Conservation (phyloP, 2,888 invertebrate genomes). For the Criorhina ranunculi region DNA sequence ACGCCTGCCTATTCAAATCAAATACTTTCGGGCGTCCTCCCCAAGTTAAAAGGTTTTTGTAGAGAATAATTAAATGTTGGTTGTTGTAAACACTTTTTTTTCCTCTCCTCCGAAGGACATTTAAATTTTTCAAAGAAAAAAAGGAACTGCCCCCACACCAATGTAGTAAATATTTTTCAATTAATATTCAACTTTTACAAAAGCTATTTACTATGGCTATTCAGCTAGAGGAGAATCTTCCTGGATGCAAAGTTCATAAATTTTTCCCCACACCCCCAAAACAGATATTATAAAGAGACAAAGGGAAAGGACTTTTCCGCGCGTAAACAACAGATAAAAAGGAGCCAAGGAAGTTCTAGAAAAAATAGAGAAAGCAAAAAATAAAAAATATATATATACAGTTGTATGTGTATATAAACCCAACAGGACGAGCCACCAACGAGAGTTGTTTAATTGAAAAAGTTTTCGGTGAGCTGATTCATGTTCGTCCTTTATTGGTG, state of each 20-base stretch:
- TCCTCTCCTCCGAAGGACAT: conserved; percentile 31
- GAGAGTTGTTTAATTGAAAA: conserved; percentile 60
- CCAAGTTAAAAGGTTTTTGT: conserved; percentile 31
- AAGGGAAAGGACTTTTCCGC: conserved; percentile 7
- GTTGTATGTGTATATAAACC: neutral
- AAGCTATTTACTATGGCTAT: conserved; percentile 37
- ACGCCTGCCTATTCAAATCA: conserved; percentile 17
- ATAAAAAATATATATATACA: neutral
- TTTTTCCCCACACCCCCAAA: conserved; percentile 33
- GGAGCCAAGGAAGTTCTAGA: conserved; percentile 11
- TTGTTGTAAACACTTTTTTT: conserved; percentile 11
- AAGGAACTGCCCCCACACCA: conserved; percentile 9
- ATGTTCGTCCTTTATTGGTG: conserved; percentile 34
- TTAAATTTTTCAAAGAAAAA: conserved; percentile 2
- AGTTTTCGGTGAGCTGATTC: conserved; percentile 44
- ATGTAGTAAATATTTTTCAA: conserved; percentile 34
- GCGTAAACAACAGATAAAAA: conserved; percentile 43
- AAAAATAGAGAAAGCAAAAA: conserved; percentile 13
- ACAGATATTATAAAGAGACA: conserved; percentile 18
- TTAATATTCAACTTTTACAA: conserved; percentile 51
- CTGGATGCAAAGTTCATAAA: conserved; percentile 42
- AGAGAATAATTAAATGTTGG: conserved; percentile 52
- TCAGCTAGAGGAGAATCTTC: neutral
- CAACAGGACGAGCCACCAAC: neutral
- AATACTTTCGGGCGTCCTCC: conserved; percentile 29